A percentile compares a stretch with the other conserved stretches of the same genome.
phyloP scores from a whole-genome alignment of 2,797 vertebrate species.

The Fistularia commersonii region DNA sequence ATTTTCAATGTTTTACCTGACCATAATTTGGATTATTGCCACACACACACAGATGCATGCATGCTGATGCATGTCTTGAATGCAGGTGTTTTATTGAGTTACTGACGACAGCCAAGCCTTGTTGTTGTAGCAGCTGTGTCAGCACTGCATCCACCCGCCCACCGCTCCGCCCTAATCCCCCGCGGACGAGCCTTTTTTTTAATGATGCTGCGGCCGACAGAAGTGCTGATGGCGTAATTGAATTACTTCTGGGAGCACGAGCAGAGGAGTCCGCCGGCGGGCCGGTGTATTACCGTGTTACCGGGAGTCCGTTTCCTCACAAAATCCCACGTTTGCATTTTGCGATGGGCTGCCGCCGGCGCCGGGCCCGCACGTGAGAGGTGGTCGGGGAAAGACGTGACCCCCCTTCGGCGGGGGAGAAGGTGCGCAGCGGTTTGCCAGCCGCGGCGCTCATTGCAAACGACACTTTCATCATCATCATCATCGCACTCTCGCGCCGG shows the following conservation, averaged over 20 bases:
- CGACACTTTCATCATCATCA: slow-evolving; percentile 31
- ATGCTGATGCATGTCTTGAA: no score
- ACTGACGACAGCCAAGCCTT: slow-evolving; percentile 29
- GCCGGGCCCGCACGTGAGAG: background rate
- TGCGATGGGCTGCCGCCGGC: background rate
- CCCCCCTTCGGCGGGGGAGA: slow-evolving; percentile 4
- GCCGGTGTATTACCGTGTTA: slow-evolving; percentile 14
- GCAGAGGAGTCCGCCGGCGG: slow-evolving; percentile 31
- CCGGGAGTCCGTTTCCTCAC: slow-evolving; percentile 2
- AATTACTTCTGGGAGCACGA: slow-evolving; percentile 40
- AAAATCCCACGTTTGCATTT: slow-evolving; percentile 10
- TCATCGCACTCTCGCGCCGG: slow-evolving; percentile 26
- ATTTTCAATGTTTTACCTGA: no score
- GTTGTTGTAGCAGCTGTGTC: slow-evolving; percentile 32
- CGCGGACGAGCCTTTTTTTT: slow-evolving; percentile 34
- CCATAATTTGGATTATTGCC: no score
- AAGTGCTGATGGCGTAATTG: slow-evolving; percentile 53
- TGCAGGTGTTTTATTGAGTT: background rate
- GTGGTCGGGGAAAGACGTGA: no score
- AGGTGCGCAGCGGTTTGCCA: slow-evolving; percentile 11
- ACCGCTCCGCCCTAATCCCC: slow-evolving; percentile 46
- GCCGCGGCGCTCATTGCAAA: slow-evolving; percentile 40
- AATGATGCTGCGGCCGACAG: slow-evolving; percentile 13
- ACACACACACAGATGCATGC: no score
- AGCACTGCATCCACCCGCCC: slow-evolving; percentile 30